These are phyloP conservation scores for Pomatorhinus ruficollis DNA, from an alignment of 2,113 vertebrate genomes.

Conservation along the genomic window DNA sequence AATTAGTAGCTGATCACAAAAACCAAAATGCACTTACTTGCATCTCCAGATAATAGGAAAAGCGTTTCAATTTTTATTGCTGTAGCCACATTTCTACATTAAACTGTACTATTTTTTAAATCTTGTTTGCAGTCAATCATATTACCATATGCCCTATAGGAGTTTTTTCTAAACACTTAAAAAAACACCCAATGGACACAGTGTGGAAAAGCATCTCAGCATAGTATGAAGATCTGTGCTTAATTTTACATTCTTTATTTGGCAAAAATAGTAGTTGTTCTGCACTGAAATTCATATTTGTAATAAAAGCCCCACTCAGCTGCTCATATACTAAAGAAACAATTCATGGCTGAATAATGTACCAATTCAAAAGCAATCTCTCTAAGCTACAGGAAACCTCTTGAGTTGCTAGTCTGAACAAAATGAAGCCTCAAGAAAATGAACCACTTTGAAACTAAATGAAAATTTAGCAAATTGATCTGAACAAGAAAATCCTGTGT, in stretches of 20 bases:
- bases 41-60: neutral
- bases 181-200: neutral
- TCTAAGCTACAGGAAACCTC: conserved; percentile 72
- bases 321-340: conserved; percentile 73
- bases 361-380: conserved; percentile 76
- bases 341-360: conserved; percentile 75
- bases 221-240: neutral
- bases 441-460: conserved; percentile 67
- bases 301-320: conserved; percentile 65
- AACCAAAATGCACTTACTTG: neutral
- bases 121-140: neutral
- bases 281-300: conserved; percentile 66
- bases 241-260: conserved; percentile 55
- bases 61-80: neutral
- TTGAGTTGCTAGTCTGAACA: conserved; percentile 60
- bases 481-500: conserved; percentile 36
- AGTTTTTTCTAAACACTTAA: neutral
- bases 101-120: neutral
- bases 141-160: neutral
- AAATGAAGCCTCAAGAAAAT: conserved; percentile 65
- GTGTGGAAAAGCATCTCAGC: neutral
- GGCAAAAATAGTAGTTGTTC: conserved; percentile 58
- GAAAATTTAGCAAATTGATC: conserved; percentile 71
- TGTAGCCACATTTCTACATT: neutral
- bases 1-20: conserved; percentile 14